Evolutionary conservation across 2,797 vertebrate species (phyloP).

Genomic region (Falco peregrinus): DNA sequence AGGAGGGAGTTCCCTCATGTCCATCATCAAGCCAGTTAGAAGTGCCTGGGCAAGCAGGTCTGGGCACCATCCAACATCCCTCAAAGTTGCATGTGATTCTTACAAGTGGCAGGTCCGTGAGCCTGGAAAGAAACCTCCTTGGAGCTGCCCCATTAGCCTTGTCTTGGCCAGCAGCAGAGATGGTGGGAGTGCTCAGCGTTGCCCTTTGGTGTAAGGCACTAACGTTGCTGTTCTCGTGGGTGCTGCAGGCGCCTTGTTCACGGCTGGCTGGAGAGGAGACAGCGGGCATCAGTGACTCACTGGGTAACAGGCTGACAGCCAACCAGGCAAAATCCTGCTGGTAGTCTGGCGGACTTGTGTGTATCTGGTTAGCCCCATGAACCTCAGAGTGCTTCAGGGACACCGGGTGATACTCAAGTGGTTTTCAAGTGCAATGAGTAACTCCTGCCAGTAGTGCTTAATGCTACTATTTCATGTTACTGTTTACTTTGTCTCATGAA

Average conservation of each 20-base stretch:
- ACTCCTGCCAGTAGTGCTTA: not conserved
- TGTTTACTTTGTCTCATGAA: not conserved
- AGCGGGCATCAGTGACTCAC: not conserved
- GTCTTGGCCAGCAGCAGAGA: not conserved
- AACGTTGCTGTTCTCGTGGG: not conserved
- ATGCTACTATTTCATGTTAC: not conserved
- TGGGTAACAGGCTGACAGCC: not conserved
- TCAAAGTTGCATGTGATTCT: not conserved
- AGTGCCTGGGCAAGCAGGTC: not conserved
- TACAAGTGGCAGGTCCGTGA: fast-evolving
- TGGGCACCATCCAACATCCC: not conserved
- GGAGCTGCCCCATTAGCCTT: not conserved
- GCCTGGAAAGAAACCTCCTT: not conserved
- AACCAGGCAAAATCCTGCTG: not conserved
- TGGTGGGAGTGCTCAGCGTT: not conserved
- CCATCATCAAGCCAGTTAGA: not conserved
- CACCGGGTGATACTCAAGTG: not conserved
- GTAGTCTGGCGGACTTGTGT: not conserved
- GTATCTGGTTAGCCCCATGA: not conserved
- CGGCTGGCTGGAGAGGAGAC: not conserved
- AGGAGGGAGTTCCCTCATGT: not conserved
- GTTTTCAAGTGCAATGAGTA: constrained; percentile 17
- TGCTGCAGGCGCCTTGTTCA: fast-evolving
- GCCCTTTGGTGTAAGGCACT: not conserved
- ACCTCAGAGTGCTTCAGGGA: not conserved